These are phyloP conservation scores for Argyrosomus regius DNA, from an alignment of 2,797 vertebrate species.

Conservation along the genomic window DNA sequence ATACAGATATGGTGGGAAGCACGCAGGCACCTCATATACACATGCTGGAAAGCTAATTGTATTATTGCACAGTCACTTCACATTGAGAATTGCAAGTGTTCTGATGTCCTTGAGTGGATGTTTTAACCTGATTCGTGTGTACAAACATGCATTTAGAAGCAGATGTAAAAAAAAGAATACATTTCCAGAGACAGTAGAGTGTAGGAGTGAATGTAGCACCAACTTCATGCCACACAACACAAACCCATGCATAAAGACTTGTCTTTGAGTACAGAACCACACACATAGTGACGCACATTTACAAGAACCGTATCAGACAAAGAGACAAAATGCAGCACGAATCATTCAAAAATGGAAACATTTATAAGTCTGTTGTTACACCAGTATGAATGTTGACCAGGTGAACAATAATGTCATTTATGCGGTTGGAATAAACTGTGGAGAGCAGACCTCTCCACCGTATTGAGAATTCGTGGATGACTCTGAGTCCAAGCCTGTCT, in stretches of 20 bases:
- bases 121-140: constrained; percentile 31
- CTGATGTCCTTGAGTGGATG: constrained; percentile 34
- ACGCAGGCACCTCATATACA: constrained; percentile 59
- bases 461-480: constrained; percentile 52
- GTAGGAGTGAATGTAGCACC: constrained; percentile 47
- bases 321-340: constrained; percentile 38
- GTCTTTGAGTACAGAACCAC: constrained; percentile 26
- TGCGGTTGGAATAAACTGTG: constrained; percentile 32
- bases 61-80: constrained; percentile 36
- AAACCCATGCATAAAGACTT: constrained; percentile 73
- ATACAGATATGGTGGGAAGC: constrained; percentile 46
- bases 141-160: constrained; percentile 70
- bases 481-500: constrained; percentile 41
- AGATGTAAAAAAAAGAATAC: constrained; percentile 41
- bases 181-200: constrained; percentile 43
- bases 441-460: constrained; percentile 55
- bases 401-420: constrained; percentile 32
- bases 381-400: constrained; percentile 36
- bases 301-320: constrained; percentile 44
- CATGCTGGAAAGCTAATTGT: constrained; percentile 61
- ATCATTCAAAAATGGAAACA: constrained; percentile 47
- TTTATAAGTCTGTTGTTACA: constrained; percentile 28
- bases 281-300: constrained; percentile 51
- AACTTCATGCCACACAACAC: constrained; percentile 70
- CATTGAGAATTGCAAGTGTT: constrained; percentile 32